These are phyloP conservation scores for Nephrotoma appendiculata DNA, from an alignment of 2,888 invertebrate genomes.

Conservation along the genomic window DNA sequence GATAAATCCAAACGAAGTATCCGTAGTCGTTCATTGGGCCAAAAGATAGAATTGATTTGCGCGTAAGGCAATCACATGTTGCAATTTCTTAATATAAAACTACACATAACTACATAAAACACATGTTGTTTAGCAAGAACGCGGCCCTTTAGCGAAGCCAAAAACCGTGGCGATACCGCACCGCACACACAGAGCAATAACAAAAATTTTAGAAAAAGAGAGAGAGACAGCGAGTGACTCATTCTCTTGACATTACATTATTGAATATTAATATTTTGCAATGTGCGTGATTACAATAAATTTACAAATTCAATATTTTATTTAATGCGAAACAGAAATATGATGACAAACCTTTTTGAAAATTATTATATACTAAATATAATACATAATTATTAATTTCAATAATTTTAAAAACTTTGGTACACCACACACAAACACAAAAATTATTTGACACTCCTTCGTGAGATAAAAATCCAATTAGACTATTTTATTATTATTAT, in stretches of 20 bases:
- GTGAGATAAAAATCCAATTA: background rate
- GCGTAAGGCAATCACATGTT: background rate
- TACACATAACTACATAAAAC: background rate
- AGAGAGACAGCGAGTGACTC: background rate
- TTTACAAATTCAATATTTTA: background rate
- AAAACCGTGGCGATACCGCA: background rate
- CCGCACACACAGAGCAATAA: background rate
- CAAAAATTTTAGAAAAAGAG: background rate
- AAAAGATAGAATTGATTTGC: background rate
- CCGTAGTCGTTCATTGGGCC: too few species aligned
- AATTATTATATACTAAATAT: background rate
- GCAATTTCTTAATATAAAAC: background rate
- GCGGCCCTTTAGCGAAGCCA: too few species aligned
- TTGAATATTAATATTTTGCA: background rate
- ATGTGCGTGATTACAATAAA: background rate
- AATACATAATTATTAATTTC: background rate
- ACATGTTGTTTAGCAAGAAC: background rate
- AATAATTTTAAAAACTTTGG: background rate
- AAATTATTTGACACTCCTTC: background rate
- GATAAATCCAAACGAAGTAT: too few species aligned
- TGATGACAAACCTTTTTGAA: background rate
- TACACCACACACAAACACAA: background rate
- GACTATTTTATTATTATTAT: background rate
- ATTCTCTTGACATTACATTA: background rate
- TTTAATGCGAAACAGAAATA: background rate